Percentiles rank a stretch among this genome's conserved stretches.
These are phyloP conservation scores for Ernsta delagoae DNA, from an alignment of 2,888 invertebrate species.

Conservation along the genomic window DNA sequence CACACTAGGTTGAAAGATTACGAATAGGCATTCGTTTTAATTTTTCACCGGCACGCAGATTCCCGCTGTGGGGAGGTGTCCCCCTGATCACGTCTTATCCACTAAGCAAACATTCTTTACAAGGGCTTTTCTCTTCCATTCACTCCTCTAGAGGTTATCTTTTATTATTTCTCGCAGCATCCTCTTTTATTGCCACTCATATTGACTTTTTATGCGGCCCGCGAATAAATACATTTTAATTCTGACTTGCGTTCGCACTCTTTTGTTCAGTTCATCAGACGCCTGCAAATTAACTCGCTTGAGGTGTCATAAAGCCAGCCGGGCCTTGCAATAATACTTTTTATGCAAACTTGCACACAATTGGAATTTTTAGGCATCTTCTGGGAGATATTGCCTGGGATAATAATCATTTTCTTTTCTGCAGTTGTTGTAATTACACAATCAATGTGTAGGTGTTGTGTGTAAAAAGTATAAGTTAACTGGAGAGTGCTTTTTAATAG, in stretches of 20 bases:
- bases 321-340: conserved; percentile 43
- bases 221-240: conserved; percentile 85
- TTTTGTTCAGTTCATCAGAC: conserved; percentile 73
- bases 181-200: conserved; percentile 69
- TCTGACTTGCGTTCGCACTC: conserved; percentile 68
- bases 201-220: conserved; percentile 81
- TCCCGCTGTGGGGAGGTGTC: conserved; percentile 63
- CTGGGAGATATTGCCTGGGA: conserved; percentile 9
- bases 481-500: background rate
- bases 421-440: background rate
- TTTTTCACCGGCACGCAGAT: conserved; percentile 59
- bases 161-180: conserved; percentile 63
- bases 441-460: background rate
- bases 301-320: conserved; percentile 65
- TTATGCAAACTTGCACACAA: conserved; percentile 41
- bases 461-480: background rate
- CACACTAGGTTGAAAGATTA: background rate
- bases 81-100: conserved; percentile 81
- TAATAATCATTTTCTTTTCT: conserved; percentile 7
- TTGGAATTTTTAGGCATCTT: conserved; percentile 25
- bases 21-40: conserved; percentile 64
- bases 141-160: conserved; percentile 82
- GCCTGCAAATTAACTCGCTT: conserved; percentile 71
- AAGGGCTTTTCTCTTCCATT: conserved; percentile 78
- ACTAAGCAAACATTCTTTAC: conserved; percentile 83